phyloP scores from a whole-genome alignment of 37 sponge, comb jelly and placozoan species.

The Hormiphora californensis region DNA sequence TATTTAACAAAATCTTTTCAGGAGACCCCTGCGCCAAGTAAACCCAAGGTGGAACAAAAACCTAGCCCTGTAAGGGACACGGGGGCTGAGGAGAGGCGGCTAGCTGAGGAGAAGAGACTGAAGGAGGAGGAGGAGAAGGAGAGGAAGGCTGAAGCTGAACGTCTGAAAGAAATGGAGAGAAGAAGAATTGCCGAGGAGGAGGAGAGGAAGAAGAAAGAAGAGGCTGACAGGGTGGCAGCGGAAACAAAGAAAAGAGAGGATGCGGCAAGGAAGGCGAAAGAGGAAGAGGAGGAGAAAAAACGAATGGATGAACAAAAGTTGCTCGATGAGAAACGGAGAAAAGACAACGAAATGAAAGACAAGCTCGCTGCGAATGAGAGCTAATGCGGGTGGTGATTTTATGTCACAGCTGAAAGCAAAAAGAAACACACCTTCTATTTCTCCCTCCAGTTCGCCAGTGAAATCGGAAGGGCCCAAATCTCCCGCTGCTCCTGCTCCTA shows the following conservation, averaged over 20 bases:
- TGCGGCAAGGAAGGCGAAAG: background rate
- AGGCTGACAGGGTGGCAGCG: background rate
- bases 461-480: too few relatives aligned
- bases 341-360: constrained; percentile 32
- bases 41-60: background rate
- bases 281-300: constrained; percentile 5
- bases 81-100: background rate
- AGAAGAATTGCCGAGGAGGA: background rate
- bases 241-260: background rate
- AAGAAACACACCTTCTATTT: background rate
- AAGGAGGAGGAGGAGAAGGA: background rate
- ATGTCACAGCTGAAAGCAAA: constrained; percentile 50
- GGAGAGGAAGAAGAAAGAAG: background rate
- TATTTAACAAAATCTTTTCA: background rate
- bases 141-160: background rate
- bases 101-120: background rate
- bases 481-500: background rate
- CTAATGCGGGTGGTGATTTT: constrained; percentile 16
- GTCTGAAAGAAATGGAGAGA: background rate
- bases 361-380: constrained; percentile 4
- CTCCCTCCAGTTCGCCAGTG: background rate
- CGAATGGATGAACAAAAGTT: background rate
- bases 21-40: background rate
- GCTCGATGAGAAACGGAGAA: background rate
- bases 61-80: background rate